Conservation (phyloP, 2,113 vertebrate species). For the Romanogobio albipinnatus region DNA sequence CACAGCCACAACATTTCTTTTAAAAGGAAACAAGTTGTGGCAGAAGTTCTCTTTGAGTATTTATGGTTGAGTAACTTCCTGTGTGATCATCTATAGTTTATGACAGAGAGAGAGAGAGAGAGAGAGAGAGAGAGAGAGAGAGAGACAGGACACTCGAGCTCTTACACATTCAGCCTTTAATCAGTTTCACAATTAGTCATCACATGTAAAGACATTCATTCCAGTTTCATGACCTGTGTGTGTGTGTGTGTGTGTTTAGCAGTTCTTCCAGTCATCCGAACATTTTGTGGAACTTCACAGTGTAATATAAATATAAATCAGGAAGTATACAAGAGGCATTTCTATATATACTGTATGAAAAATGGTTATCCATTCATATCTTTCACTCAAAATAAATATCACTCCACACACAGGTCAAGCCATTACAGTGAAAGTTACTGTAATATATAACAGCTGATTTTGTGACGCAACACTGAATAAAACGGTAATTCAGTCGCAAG, state of each 20-base stretch:
- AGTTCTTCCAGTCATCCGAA: too few species aligned
- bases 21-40: too few species aligned
- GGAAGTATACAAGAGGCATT: background rate
- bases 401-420: background rate
- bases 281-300: background rate
- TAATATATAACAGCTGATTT: background rate
- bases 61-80: background rate
- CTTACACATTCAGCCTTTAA: background rate
- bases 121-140: too few species aligned
- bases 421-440: background rate
- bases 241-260: background rate
- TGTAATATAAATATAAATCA: background rate
- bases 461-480: background rate
- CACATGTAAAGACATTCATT: background rate
- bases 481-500: too few species aligned
- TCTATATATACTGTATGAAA: background rate
- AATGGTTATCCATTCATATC: background rate
- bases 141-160: background rate
- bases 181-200: background rate
- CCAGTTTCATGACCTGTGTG: background rate
- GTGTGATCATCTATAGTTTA: background rate
- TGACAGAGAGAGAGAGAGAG: background rate
- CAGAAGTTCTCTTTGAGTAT: too few species aligned
- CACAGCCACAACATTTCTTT: too few species aligned
- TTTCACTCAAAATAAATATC: background rate